Evolutionary conservation across 2,888 invertebrate genomes (phyloP), one percentile per base, ranked within the genome.

Genomic region (Eurois occulta): DNA sequence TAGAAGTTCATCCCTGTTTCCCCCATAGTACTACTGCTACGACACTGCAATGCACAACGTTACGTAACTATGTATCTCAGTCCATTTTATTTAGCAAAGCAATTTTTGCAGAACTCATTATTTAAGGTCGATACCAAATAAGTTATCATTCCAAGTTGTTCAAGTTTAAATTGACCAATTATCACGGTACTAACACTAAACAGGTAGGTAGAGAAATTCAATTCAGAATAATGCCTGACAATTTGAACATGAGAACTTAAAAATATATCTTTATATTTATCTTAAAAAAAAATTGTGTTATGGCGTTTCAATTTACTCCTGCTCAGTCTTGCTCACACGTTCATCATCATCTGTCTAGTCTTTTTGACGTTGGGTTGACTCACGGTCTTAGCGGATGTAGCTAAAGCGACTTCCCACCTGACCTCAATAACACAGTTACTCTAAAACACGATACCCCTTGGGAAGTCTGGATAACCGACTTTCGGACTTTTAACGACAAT

Each of bases 101-200:
- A 68, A 16, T 81, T 65, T 58, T 43, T 43, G 4, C 16, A 58
- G 4, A 48, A 65, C 41, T 48, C 11, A 73, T 70, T 75, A 70
- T 38, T 32, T 58, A 52, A 72, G 52, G 64, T 70, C 46, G 35
- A 41, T 35, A 75, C 18, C 48, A 55, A 79, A 75, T 83, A 73
- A 60, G 65, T 58, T 75, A 81, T 62, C 1, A 71, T 81, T 81
- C 5, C 16, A 35, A 75, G 62, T 68, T 74, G 65, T 81, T 69
- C 67, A 69, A 76, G 68, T 81, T 78, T 66, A 72, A 78, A 85
- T 85, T 81, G 72, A 16, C 77, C 74, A 71, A 77, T 85, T 85
- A 81, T 72, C 32, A 10, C 52, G n/a, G 58, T 66, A 48, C 46
- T 38, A 11, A 65, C 58, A 71, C n/a, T 46, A 7, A 28, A 48